These are phyloP conservation scores for Melanerpes formicivorus DNA, from an alignment of 2,113 vertebrate genomes.

Conservation along the genomic window DNA sequence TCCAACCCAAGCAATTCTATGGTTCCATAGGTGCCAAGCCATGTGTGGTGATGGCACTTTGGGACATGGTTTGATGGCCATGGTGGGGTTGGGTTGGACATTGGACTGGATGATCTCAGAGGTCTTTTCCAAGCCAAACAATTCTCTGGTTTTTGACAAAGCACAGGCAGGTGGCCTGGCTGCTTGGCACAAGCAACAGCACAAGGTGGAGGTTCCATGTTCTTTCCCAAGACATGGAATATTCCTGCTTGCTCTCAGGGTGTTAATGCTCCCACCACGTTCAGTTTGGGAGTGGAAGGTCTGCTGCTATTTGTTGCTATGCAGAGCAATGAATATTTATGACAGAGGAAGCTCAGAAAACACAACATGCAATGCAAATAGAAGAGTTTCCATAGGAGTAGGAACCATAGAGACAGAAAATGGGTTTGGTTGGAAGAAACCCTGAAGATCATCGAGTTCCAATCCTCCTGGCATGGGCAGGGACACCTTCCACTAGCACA, in stretches of 20 bases:
- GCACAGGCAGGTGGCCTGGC: not conserved
- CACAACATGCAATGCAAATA: not conserved
- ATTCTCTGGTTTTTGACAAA: not conserved
- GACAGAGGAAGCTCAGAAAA: not conserved
- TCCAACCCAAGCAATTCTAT: no score
- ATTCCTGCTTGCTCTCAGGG: not conserved
- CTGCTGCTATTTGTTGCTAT: not conserved
- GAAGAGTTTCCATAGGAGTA: not conserved
- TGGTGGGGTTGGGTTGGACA: no score
- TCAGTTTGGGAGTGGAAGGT: not conserved
- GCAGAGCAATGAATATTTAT: not conserved
- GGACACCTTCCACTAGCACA: no score
- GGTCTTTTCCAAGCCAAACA: no score
- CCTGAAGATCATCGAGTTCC: no score
- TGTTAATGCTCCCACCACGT: not conserved
- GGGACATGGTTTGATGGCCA: no score
- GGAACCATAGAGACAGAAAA: not conserved
- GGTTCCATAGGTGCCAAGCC: no score
- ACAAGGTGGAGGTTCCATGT: not conserved
- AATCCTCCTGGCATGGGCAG: no score
- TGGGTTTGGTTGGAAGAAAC: no score
- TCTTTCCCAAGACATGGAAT: not conserved
- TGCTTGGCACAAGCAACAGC: not conserved
- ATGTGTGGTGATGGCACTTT: no score
- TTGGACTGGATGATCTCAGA: no score